Conservation (phyloP, 2,888 invertebrate species). For the Caenorhabditis afra region DNA sequence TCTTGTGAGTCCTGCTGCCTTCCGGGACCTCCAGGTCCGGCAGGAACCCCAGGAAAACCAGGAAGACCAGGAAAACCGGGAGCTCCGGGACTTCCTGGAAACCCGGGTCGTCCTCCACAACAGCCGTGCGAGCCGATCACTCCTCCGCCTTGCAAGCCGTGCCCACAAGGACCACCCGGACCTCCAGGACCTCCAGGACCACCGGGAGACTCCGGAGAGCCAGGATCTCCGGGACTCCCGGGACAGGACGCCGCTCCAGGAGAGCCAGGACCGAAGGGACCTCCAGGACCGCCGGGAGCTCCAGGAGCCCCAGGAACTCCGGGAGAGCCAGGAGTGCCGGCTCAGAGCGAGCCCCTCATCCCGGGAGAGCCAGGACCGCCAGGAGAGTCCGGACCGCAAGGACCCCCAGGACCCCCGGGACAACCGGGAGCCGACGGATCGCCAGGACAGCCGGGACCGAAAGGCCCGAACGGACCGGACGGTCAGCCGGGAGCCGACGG, state of each 20-base stretch:
- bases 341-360: conserved; percentile 64
- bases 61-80: conserved; percentile 66
- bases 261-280: conserved; percentile 76
- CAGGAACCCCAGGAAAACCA: conserved; percentile 66
- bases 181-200: conserved; percentile 63
- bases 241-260: conserved; percentile 72
- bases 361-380: conserved; percentile 71
- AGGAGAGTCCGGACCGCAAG: conserved; percentile 64
- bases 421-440: conserved; percentile 62
- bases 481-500: conserved; percentile 66
- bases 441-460: conserved; percentile 63
- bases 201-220: conserved; percentile 65
- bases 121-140: conserved; percentile 66
- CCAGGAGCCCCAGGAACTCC: conserved; percentile 70
- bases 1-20: conserved; percentile 67
- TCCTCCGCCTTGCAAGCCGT: conserved; percentile 66
- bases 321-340: conserved; percentile 68
- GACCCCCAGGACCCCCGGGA: conserved; percentile 66
- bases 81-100: conserved; percentile 67
- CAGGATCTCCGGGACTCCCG: conserved; percentile 67
- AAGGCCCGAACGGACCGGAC: conserved; percentile 55
- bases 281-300: conserved; percentile 70
- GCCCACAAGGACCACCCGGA: conserved; percentile 68
- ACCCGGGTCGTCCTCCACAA: conserved; percentile 66
- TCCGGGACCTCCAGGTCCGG: conserved; percentile 64